Percentiles rank a stretch among this genome's conserved stretches.
These are phyloP conservation scores for Xiphorhynchus elegans DNA, from an alignment of 2,113 vertebrate genomes.

Conservation along the genomic window DNA sequence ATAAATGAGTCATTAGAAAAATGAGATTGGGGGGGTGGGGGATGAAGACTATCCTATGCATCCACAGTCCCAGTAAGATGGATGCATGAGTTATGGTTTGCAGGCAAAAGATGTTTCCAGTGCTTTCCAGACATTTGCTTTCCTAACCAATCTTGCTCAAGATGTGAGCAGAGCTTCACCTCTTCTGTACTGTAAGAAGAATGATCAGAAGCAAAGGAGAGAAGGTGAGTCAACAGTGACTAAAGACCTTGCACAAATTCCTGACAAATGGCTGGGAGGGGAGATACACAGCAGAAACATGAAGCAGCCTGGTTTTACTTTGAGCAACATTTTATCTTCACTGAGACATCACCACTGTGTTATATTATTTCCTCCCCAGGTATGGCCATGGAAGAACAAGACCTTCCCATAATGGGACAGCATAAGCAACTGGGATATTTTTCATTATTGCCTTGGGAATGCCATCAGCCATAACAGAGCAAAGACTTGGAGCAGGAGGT, in stretches of 20 bases:
- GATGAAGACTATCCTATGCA: neutral
- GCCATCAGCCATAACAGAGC: neutral
- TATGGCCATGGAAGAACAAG: neutral
- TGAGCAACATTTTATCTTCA: constrained; percentile 23
- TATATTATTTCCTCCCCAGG: constrained; percentile 26
- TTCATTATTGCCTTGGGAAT: neutral
- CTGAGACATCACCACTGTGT: neutral
- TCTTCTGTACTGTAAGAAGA: neutral
- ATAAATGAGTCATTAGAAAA: neutral
- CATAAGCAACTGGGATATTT: neutral
- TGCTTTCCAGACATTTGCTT: neutral
- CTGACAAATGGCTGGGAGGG: constrained; percentile 9
- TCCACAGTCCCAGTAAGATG: neutral
- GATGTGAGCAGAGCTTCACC: neutral
- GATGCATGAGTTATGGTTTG: neutral
- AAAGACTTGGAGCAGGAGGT: neutral
- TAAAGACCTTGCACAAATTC: constrained; percentile 42
- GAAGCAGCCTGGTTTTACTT: constrained; percentile 16
- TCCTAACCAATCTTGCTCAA: neutral
- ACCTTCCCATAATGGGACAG: neutral
- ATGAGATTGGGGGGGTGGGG: neutral
- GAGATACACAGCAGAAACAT: constrained; percentile 17
- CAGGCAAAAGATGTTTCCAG: neutral
- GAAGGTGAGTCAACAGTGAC: constrained; percentile 41
- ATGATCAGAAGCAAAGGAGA: neutral